These are phyloP conservation scores for Mungos mungo DNA, from an alignment of 2,113 vertebrate species.

Conservation along the genomic window DNA sequence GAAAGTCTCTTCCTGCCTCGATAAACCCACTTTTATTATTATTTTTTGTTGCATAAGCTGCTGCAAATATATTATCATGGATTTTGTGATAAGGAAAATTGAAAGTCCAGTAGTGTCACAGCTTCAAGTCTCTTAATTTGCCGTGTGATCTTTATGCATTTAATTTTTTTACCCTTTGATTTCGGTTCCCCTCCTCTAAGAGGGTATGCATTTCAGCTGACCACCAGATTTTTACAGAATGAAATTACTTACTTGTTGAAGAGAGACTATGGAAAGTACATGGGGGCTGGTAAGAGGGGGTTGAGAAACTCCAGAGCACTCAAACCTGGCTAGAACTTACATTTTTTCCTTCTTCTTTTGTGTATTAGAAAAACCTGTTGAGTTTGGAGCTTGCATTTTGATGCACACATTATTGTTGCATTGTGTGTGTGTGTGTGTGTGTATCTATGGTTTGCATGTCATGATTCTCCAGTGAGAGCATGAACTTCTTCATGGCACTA, in stretches of 20 bases:
- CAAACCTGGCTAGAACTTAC: not conserved
- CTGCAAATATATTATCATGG: not conserved
- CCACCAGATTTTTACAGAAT: not conserved
- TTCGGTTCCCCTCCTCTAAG: not conserved
- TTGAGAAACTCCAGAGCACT: not conserved
- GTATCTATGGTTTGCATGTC: not conserved
- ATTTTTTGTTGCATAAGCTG: not conserved
- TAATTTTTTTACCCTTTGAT: not conserved
- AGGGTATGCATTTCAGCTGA: not conserved
- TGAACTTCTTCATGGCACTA: not conserved
- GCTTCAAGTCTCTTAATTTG: not conserved
- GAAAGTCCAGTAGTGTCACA: not conserved
- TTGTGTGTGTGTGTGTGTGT: not conserved
- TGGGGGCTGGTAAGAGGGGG: too few relatives aligned
- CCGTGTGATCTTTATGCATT: not conserved
- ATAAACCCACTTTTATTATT: not conserved
- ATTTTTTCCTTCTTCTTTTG: not conserved
- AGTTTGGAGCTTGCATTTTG: not conserved
- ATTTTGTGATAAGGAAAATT: not conserved
- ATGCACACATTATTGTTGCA: not conserved
- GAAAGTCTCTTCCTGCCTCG: slow-evolving; percentile 2
- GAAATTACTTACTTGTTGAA: not conserved
- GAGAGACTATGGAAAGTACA: not conserved
- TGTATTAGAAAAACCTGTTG: not conserved
- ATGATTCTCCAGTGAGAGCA: not conserved